Evolutionary conservation across 2,797 vertebrate species (phyloP).

Genomic region (Sus cebifrons): DNA sequence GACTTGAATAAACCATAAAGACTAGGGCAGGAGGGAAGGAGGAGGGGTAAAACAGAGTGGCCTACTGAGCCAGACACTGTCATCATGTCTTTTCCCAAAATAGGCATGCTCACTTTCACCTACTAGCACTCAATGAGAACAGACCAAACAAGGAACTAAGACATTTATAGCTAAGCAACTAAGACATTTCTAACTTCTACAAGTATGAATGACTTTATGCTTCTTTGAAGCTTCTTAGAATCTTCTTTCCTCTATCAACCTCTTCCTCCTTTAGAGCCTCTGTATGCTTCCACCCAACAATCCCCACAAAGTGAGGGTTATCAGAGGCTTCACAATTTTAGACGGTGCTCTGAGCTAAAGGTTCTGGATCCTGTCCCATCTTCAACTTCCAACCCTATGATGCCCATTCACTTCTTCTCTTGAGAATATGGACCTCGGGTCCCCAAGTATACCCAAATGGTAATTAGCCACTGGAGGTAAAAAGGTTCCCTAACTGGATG

Average conservation of each 20-base stretch:
- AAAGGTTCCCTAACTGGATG: not conserved
- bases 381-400: constrained; percentile 2
- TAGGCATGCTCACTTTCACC: not conserved
- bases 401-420: constrained; percentile 28
- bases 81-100: constrained; percentile 27
- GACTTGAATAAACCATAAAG: constrained; percentile 54
- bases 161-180: not conserved
- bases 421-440: not conserved
- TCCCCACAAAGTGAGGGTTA: not conserved
- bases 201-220: constrained; percentile 51
- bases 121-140: not conserved
- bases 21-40: not conserved
- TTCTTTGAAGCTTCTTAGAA: constrained; percentile 43
- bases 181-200: not conserved
- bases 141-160: constrained; percentile 18
- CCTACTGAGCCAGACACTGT: not conserved
- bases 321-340: not conserved
- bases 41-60: not conserved
- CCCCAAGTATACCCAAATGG: not conserved
- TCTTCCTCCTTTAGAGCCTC: constrained; percentile 4
- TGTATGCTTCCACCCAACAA: not conserved
- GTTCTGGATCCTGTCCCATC: not conserved
- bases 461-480: not conserved
- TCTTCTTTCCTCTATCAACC: constrained; percentile 6
- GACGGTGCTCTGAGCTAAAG: not conserved